Evolutionary conservation across 2,888 invertebrate genomes (phyloP).

Genomic region (Pristionchus exspectatus): DNA sequence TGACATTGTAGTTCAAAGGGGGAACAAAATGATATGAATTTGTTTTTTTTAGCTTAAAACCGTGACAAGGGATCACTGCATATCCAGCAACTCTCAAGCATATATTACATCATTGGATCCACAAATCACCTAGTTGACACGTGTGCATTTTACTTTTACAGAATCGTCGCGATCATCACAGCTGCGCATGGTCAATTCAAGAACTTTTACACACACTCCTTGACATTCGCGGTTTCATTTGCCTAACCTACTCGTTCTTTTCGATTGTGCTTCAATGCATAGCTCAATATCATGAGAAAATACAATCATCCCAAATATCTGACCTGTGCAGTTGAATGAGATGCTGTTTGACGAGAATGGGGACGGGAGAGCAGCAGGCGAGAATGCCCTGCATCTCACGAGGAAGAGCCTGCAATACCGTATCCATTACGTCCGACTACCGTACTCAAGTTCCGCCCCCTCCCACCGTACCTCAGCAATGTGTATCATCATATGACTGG

Average conservation of each 20-base stretch:
- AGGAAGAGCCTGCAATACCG: conserved; percentile 66
- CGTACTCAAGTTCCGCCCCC: background rate
- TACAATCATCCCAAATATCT: background rate
- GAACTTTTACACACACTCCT: background rate
- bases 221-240: background rate
- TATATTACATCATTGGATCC: background rate
- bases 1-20: background rate
- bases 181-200: no score
- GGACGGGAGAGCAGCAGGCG: conserved; percentile 94
- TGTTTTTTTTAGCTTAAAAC: no score
- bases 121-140: background rate
- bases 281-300: background rate
- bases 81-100: background rate
- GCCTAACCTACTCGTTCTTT: background rate
- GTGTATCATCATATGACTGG: conserved; percentile 95
- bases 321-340: conserved; percentile 68
- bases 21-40: background rate
- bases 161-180: no score
- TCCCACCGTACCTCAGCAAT: conserved; percentile 85
- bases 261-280: background rate
- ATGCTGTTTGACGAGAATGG: conserved; percentile 84
- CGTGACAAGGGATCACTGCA: background rate
- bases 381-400: conserved; percentile 85
- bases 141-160: background rate
- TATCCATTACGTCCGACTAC: background rate